Base-by-base conservation (phyloP, 2,888 invertebrate species). In the Macrophya alboannulata region DNA sequence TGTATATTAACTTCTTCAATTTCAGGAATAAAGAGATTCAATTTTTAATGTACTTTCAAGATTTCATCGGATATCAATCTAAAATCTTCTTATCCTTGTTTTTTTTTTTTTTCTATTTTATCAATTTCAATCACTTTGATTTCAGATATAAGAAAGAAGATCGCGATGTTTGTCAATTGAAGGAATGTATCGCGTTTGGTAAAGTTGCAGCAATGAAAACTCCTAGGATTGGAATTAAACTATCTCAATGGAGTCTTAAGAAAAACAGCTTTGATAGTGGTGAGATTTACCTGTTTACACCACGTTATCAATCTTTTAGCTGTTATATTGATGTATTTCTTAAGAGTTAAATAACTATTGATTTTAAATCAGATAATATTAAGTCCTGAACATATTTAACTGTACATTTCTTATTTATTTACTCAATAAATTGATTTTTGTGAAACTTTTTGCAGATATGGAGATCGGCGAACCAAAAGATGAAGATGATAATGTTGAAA, bases 121-220 rank as follows among this genome's bases (percentile, higher is more conserved):
- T 83, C 88, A 31, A 88, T 86, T 71, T 84, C 86, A 21, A 86
- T 40, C 8, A 79, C 8, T 45, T 1, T n/a, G 4, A 84, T 87
- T 88, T 68, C 83, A 93, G 92, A 86, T 94, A 91, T 76, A 93
- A 93, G 31, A 92, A 93, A 87, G 87, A 90, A 84, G 88, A 89
- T 1, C 88, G 88, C 65, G 86, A 87, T 3, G 86, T 86, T 45
- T 86, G 86, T 59, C 92, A 92, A 79, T 92, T 94, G 51, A 91
- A 92, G 40, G 91, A 94, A 31, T 92, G 92, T 62, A 93, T 94
- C 87, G 87, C 92, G 17, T 86, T 89, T 6, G 91, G 93, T 65
- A 93, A 93, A 87, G 86, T 93, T 12, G 93, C 93, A 45, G 89
- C 93, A 12, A 92, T 93, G 88, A 92, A 92, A n/a, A 91, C 91